Base-by-base conservation (phyloP, 2,888 invertebrate genomes). In the Agrotis puta region DNA sequence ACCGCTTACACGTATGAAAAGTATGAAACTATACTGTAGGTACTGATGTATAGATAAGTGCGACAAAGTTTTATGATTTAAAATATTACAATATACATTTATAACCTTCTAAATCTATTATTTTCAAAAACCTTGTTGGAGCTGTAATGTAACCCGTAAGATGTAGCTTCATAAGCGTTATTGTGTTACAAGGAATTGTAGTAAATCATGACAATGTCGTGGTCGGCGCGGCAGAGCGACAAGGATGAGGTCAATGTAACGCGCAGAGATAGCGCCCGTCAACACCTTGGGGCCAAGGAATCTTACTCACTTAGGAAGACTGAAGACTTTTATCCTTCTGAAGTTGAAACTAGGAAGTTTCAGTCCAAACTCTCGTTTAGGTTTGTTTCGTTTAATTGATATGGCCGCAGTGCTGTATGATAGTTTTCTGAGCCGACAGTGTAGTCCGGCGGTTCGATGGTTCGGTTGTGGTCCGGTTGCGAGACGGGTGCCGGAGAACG, bases 1-100 rank as follows among this genome's bases (percentile, higher is more conserved):
- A 91, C 85, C 88, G 87, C 88, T 88, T 47, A 78, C 63, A 65
- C 87, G 87, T 86, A 88, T 86, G 80, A 88, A 88, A 88, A 87
- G 87, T 86, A 88, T 86, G 80, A 87, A 88, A 88, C 86, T 85
- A 76, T 84, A 78, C 18, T 64, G 58, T 58, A 58, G 24, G 47
- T 64, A 47, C 43, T 20, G 27, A 33, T 11, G 18, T 63, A 71
- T 2, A 5, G n/a, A 20, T 22, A 53, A 27, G 22, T 53, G 56
- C 47, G 50, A 50, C 11, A 53, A 59, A 20, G n/a, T 53, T 58
- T 39, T 54, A 54, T 50, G 14, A 18, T n/a, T n/a, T 16, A 43
- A 58, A 43, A 33, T 77, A 14, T 20, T n/a, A n/a, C n/a, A 20
- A 22, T 39, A 56, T 33, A 39, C 33, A n/a, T 51, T 39, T 22